Evolutionary conservation across 1,140 invertebrate species (phyloP), one percentile per base, ranked within the genome.

Genomic region (Leptonema lineaticorne): DNA sequence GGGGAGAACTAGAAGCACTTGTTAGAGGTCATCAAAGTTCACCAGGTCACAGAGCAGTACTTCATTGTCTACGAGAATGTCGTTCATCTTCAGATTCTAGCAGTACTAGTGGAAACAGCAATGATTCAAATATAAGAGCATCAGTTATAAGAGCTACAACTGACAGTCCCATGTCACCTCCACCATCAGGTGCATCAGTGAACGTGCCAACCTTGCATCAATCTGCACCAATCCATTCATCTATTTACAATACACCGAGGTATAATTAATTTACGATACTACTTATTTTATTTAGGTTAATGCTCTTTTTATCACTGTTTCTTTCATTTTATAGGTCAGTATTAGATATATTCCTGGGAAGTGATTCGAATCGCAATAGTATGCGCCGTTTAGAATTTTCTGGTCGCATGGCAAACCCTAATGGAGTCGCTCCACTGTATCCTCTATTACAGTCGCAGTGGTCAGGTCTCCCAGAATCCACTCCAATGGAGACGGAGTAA

Each of bases 1-100:
- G 95, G 90, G 85, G 85, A 41, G 96, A 98, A 76, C 77, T 97
- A 27, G 95, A 98, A 79, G 88, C 87, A 9, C 86, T 96, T 63
- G 78, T 98, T 0, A 88, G 90, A 64, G 86, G 88, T 6, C 91
- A 96, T 75, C 85, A 89, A 0, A 78, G 84, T 16, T 85, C 89
- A 70, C 67, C 87, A 45, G 74, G 86, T 67, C 95, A 98, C 76
- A 85, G 86, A 56, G 87, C 88, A 73, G 85, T 98, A 11, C 83
- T 97, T 11, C 89, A 91, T 59, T 96, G 93, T 78, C 79, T 97
- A 7, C 81, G 93, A 28, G 92, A 97, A 75, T 91, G 92, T 75
- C 84, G 91, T 75, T 82, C 88, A 74, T 46, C 79, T 7, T 9
- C 64, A 29, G 69, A 74, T 53, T 57, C 77, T 53, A 81, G 66